Base-by-base conservation (phyloP, 2,888 invertebrate genomes). In the Drosophila longiperda region DNA sequence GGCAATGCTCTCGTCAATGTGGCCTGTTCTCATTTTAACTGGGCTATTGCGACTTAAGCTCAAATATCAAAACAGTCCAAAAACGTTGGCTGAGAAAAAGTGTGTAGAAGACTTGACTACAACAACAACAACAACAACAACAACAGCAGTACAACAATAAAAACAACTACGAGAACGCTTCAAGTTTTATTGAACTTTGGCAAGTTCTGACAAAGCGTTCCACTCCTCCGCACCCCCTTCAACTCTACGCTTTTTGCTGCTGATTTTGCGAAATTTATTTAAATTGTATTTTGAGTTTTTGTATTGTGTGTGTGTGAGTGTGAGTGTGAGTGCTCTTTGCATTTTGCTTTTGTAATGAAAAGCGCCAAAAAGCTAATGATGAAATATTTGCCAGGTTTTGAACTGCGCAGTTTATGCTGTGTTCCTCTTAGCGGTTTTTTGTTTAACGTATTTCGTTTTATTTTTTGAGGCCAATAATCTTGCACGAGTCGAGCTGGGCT, bases 11-110 rank as follows among this genome's bases (percentile, higher is more conserved):
- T 63, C 72, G 72, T 59, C 66, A 61, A 61, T 78, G 75, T 73
- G 75, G 77, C 69, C 75, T 75, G 86, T 86, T 86, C 83, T 78
- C 86, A 82, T 88, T 86, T 88, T 86, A 86, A 88, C 86, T 83
- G 87, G 89, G 86, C 84, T 86, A 83, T 88, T 87, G 87, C 89
- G 89, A 83, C 87, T 87, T 89, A 88, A 80, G 38, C 76, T 64
- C 62, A 75, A 78, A 68, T 69, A 70, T 58, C 62, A 70, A 69
- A 74, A 74, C 63, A 70, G 33, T 70, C 40, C 55, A 55, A 69
- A 66, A 38, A 42, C 49, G 34, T 66, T 20, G 40, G 54, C n/a
- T 17, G 12, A 23, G 29, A 57, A 40, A 42, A 42, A 32, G 55
- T 45, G 64, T 36, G 52, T 12, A 23, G 52, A 66, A 64, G 66